These are phyloP conservation scores for Neogobius melanostomus DNA, from an alignment of 2,113 vertebrate species.

Conservation along the genomic window DNA sequence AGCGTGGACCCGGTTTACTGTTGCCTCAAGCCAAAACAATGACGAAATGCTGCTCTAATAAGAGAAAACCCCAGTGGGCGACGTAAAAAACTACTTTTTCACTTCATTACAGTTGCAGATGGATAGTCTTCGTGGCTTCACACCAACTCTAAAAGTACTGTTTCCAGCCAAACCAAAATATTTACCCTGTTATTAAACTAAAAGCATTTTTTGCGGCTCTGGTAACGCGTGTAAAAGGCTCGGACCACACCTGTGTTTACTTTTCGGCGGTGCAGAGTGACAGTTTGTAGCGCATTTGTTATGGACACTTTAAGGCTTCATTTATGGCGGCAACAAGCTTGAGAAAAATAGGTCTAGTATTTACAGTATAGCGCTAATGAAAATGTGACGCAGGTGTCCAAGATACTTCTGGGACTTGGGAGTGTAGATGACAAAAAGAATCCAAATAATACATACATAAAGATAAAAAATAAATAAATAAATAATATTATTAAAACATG, in stretches of 20 bases:
- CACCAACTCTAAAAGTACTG: neutral
- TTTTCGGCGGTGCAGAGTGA: neutral
- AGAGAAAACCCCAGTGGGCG: conserved; percentile 14
- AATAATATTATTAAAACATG: no score
- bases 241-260: conserved; percentile 6
- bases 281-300: conserved; percentile 1
- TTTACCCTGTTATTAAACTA: conserved; percentile 2
- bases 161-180: conserved; percentile 12
- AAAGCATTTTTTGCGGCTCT: neutral
- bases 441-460: neutral
- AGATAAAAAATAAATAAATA: no score
- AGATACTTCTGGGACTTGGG: neutral
- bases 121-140: neutral
- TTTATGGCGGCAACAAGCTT: neutral
- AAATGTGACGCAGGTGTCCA: neutral
- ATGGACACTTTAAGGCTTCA: neutral
- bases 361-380: neutral
- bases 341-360: conserved; percentile 1
- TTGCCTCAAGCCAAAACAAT: neutral
- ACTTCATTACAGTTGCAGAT: conserved; percentile 7
- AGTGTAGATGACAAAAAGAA: neutral
- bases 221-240: neutral
- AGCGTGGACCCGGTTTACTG: neutral
- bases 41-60: conserved; percentile 6
- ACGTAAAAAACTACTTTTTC: conserved; percentile 11